Percentiles rank a stretch among this genome's conserved stretches.
These are phyloP conservation scores for Chinchilla lanigera DNA, from an alignment of 2,113 vertebrate genomes.

Conservation along the genomic window DNA sequence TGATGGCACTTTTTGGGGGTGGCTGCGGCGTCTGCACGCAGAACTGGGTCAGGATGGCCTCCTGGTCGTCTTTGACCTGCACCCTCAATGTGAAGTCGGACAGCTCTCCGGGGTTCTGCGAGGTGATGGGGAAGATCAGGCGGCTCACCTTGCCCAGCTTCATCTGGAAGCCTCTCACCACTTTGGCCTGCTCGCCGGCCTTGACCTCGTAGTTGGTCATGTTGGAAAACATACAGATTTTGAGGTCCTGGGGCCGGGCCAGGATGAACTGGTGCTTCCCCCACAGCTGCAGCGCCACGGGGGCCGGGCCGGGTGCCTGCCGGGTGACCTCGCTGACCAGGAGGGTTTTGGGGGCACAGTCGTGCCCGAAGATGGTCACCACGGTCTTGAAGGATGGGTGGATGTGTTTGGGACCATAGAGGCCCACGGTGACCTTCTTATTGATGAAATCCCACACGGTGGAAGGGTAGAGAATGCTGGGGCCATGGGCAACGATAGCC, in stretches of 20 bases:
- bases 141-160: constrained; percentile 96
- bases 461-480: constrained; percentile 88
- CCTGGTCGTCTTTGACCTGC: constrained; percentile 94
- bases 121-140: constrained; percentile 92
- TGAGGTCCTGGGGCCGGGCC: constrained; percentile 93
- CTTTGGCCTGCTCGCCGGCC: constrained; percentile 89
- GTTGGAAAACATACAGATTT: constrained; percentile 95
- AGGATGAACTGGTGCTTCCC: constrained; percentile 96
- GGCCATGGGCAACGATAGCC: constrained; percentile 91
- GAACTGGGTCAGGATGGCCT: constrained; percentile 94
- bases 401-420: constrained; percentile 97
- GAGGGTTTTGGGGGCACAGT: constrained; percentile 95
- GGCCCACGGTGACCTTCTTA: constrained; percentile 95
- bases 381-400: constrained; percentile 98
- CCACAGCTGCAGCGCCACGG: constrained; percentile 96
- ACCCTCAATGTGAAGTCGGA: constrained; percentile 95
- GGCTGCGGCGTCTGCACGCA: constrained; percentile 96
- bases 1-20: constrained; percentile 91
- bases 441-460: constrained; percentile 96
- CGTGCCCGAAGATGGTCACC: constrained; percentile 95
- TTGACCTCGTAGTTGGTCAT: constrained; percentile 95
- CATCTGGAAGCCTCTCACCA: constrained; percentile 95
- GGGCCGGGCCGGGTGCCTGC: constrained; percentile 88
- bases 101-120: constrained; percentile 89
- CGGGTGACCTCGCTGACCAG: constrained; percentile 93